Evolutionary conservation across 2,888 invertebrate genomes (phyloP).

Genomic region (Phaedon cochleariae): DNA sequence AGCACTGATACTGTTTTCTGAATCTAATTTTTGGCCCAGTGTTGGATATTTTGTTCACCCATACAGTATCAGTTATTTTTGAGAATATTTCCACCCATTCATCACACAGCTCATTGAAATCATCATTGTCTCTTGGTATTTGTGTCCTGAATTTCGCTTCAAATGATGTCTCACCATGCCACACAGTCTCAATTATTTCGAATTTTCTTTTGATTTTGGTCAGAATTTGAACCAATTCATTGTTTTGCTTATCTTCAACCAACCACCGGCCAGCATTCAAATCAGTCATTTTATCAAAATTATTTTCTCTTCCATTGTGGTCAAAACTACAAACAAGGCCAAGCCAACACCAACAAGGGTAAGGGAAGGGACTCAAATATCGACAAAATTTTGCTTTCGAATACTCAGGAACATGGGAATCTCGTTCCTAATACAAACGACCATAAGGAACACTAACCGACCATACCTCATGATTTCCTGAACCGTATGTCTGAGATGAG

Average conservation of each 20-base stretch:
- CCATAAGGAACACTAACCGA: neutral
- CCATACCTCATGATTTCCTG: neutral
- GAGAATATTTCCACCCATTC: slow-evolving; percentile 61
- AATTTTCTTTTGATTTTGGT: slow-evolving; percentile 55
- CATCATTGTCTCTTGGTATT: slow-evolving; percentile 56
- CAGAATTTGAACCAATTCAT: slow-evolving; percentile 57
- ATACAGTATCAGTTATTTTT: slow-evolving; percentile 57
- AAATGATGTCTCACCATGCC: slow-evolving; percentile 56
- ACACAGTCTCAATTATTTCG: slow-evolving; percentile 58
- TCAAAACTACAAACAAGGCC: no score
- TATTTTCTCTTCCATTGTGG: slow-evolving; percentile 1
- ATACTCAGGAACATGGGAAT: neutral
- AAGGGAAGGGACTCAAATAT: slow-evolving; percentile 38
- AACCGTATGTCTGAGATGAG: neutral
- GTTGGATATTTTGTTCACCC: slow-evolving; percentile 62
- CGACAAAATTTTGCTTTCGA: slow-evolving; percentile 34
- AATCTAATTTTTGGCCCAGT: slow-evolving; percentile 61
- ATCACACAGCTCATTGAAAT: slow-evolving; percentile 59
- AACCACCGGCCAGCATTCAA: neutral
- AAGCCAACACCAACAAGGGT: no score
- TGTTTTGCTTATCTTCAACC: slow-evolving; percentile 51
- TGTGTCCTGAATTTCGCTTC: slow-evolving; percentile 60
- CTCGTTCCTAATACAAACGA: neutral
- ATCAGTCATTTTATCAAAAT: slow-evolving; percentile 42
- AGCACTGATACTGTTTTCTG: slow-evolving; percentile 61